A percentile compares a stretch with the other conserved stretches of the same genome.
Conservation (phyloP, 1,140 invertebrate species). For the Papilio polytes region DNA sequence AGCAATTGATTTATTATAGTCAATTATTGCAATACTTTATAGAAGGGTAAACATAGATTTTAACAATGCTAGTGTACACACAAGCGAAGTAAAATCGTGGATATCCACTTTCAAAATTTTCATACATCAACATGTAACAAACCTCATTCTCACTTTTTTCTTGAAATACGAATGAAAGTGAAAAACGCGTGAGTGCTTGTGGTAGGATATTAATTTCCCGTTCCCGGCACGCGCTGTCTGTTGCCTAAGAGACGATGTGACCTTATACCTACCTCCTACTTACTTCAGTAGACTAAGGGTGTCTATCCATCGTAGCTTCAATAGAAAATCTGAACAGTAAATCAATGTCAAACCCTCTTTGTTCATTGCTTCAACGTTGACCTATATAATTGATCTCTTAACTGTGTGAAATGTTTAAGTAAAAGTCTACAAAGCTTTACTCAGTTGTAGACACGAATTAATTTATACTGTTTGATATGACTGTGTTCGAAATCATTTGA, state of each 20-base stretch:
- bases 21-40: too few relatives aligned
- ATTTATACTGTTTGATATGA: background rate
- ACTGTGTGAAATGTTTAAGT: background rate
- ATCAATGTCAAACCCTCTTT: conserved; percentile 17
- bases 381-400: background rate
- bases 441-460: background rate
- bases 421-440: background rate
- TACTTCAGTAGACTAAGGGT: background rate
- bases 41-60: too few relatives aligned
- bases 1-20: too few relatives aligned
- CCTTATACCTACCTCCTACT: conserved; percentile 2
- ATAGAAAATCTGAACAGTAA: background rate
- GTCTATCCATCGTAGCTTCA: conserved; percentile 1
- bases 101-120: too few relatives aligned
- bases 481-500: too few relatives aligned
- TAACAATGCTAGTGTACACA: too few relatives aligned
- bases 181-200: background rate
- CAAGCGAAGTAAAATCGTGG: too few relatives aligned
- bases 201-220: conserved; percentile 13
- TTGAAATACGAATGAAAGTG: background rate
- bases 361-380: conserved; percentile 1
- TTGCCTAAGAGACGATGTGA: conserved; percentile 35
- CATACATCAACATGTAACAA: too few relatives aligned
- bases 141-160: background rate
- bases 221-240: conserved; percentile 33